Percentiles rank a stretch among this genome's conserved stretches.
Conservation (phyloP, 1,140 invertebrate genomes). For the Steinernema khuongi region DNA sequence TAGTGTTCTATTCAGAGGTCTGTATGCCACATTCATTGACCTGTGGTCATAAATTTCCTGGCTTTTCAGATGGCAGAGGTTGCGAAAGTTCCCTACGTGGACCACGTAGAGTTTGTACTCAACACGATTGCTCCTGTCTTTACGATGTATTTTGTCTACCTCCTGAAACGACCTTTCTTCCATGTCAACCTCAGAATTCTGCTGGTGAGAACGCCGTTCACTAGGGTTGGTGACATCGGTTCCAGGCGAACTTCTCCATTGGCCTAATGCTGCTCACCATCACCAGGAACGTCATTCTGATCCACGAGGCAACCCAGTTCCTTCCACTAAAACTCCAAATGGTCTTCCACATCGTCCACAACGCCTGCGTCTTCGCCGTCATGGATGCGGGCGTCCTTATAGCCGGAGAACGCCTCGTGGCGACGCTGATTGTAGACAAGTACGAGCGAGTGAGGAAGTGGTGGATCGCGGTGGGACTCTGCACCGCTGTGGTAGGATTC, state of each 20-base stretch:
- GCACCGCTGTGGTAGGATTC: background rate
- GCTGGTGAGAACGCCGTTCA: background rate
- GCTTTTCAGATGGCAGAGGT: no score
- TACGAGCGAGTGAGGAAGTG: background rate
- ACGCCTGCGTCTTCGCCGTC: background rate
- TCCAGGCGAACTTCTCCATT: background rate
- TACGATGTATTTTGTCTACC: no score
- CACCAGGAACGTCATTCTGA: background rate
- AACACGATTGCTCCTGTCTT: no score
- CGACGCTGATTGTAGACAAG: background rate
- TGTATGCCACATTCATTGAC: no score
- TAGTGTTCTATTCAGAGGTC: no score
- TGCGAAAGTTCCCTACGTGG: no score
- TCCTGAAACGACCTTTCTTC: background rate
- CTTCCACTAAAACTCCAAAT: background rate
- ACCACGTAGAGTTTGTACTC: no score
- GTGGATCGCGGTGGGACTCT: background rate
- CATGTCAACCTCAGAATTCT: background rate
- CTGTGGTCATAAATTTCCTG: no score
- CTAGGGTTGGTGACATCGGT: background rate
- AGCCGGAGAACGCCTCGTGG: background rate
- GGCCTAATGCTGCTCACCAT: background rate
- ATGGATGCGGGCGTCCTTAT: background rate
- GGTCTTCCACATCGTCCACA: background rate
- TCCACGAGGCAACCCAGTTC: background rate